A percentile compares a stretch with the other conserved stretches of the same genome.
Conservation (phyloP, 2,888 invertebrate species). For the Syrphus vitripennis region DNA sequence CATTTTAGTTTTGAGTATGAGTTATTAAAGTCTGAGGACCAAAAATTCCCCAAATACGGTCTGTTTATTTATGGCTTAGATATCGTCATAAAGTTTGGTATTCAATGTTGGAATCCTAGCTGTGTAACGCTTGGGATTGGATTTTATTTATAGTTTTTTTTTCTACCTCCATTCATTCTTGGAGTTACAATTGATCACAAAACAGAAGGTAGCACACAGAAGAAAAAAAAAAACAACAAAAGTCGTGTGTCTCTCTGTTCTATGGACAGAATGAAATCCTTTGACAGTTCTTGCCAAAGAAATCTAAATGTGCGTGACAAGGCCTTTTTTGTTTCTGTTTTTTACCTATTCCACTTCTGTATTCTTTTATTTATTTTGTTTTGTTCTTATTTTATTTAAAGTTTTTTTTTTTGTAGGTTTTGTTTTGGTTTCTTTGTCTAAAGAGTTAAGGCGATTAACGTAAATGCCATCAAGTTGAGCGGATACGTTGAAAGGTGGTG, state of each 20-base stretch:
- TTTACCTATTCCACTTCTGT: constrained; percentile 2
- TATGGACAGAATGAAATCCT: constrained; percentile 9
- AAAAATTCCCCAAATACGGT: constrained; percentile 4
- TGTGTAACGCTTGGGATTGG: neutral
- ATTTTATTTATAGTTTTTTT: neutral
- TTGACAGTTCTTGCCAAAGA: constrained; percentile 8
- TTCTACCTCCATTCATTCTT: neutral
- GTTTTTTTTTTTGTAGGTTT: neutral
- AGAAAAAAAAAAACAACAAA: neutral
- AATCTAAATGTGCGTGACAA: constrained; percentile 42
- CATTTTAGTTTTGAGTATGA: neutral
- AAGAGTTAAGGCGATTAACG: constrained; percentile 62
- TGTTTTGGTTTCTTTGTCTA: constrained; percentile 14
- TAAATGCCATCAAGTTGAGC: constrained; percentile 60
- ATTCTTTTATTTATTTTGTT: neutral
- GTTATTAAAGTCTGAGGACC: neutral
- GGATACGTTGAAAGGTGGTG: constrained; percentile 59
- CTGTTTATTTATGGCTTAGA: neutral
- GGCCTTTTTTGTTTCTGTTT: constrained; percentile 14
- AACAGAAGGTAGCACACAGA: neutral
- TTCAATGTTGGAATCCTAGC: neutral
- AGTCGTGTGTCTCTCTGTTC: neutral
- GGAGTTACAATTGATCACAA: constrained; percentile 11
- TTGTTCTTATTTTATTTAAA: neutral
- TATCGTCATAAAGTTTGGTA: neutral